Evolutionary conservation across 2,888 invertebrate species (phyloP).

Genomic region (Acleris literana): DNA sequence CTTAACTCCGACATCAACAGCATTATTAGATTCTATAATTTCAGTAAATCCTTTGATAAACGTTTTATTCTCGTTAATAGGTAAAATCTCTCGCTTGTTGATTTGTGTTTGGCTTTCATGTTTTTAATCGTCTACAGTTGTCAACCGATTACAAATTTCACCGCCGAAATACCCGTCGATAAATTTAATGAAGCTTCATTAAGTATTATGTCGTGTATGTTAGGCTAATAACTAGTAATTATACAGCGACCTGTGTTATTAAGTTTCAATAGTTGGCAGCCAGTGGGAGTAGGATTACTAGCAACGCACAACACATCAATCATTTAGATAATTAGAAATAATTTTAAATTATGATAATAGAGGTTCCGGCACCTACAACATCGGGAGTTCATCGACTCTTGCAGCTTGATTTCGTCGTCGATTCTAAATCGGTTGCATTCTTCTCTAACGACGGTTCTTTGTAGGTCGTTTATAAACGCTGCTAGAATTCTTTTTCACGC

Average conservation of each 20-base stretch:
- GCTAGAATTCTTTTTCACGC: conserved; percentile 18
- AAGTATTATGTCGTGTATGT: conserved; percentile 42
- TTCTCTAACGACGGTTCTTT: conserved; percentile 22
- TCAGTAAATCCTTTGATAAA: conserved; percentile 6
- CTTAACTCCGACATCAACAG: too few relatives aligned
- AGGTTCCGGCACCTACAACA: conserved; percentile 11
- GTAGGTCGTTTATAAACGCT: conserved; percentile 23
- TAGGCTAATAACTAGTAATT: conserved; percentile 47
- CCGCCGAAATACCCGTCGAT: conserved; percentile 21
- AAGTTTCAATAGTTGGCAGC: conserved; percentile 7
- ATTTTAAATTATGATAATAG: conserved; percentile 19
- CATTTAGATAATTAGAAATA: conserved; percentile 48
- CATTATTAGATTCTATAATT: neutral
- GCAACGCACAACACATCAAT: conserved; percentile 47
- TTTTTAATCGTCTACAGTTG: conserved; percentile 17
- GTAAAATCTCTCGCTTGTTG: neutral
- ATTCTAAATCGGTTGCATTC: conserved; percentile 36
- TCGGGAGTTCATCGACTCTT: conserved; percentile 24
- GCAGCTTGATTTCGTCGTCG: conserved; percentile 21
- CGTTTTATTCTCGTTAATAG: neutral
- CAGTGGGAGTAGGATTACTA: conserved; percentile 50
- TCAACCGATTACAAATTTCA: conserved; percentile 18
- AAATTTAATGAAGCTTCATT: conserved; percentile 46
- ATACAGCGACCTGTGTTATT: conserved; percentile 34
- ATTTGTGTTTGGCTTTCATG: conserved; percentile 12